Evolutionary conservation across 2,113 vertebrate genomes (phyloP), one percentile per base, ranked within the genome.

Genomic region (Oceanites oceanicus): DNA sequence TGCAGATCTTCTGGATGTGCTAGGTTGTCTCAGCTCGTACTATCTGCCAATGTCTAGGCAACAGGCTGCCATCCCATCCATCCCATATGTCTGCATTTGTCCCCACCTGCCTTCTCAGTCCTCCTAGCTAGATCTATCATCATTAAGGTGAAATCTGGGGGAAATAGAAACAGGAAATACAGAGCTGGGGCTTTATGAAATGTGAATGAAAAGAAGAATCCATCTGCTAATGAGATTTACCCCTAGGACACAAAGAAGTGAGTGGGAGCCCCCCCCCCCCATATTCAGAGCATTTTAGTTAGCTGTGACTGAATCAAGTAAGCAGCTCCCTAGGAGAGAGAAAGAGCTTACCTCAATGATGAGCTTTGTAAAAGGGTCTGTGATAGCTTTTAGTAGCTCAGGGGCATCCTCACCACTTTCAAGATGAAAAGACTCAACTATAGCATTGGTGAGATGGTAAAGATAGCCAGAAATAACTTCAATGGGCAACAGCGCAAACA

Each of bases 351-450:
- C 99, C 99, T 99, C 98, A 88, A 99, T 98, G 56, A 99, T 99
- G 93, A 99, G 98, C 88, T 99, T 97, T 19, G 99, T 99, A 59
- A 99, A 98, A 9, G 99, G 99, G 62, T 99, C 98, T 8, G 99
- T 99, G 97, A 99, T 99, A 91, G 99, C 99, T 89, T 99, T 99
- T 42, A 99, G 98, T 88, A 99, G 97, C 38, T 99, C 98, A 0
- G 99, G 99, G 63, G 99, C 99, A 21, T 99, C 91, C 6, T 99
- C 99, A 29, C 99, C 99, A 1, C 93, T 98, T 97, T 99, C 77
- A 88, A 99, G 98, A 22, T 98, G 90, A 96, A 99, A 99, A 25
- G 98, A 98, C 0, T 99, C 53, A 30, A 99, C 98, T 32, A 99
- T 72, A 11, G 97, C 90, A 11, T 74, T 86, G 53, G 99, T 99